These are phyloP conservation scores for Glaucomys volans DNA, from an alignment of 2,113 vertebrate genomes.

Conservation along the genomic window DNA sequence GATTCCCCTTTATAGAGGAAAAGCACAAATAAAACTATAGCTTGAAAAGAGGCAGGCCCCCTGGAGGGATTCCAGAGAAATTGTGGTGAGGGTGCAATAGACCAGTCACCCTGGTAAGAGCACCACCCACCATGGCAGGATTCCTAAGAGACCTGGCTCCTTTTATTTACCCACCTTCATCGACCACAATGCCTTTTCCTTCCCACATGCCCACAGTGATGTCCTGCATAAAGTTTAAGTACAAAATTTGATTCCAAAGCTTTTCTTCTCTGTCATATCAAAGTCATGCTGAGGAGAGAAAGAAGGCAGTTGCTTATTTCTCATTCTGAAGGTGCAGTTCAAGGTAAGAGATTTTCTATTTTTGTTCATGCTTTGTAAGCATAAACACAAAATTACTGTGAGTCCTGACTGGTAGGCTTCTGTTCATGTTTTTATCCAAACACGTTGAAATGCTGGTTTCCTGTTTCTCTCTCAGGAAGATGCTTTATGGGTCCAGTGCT, in stretches of 20 bases:
- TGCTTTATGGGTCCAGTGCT: background rate
- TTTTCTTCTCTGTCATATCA: conserved; percentile 1
- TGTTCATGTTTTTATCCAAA: conserved; percentile 53
- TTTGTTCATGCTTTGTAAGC: conserved; percentile 58
- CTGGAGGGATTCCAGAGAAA: background rate
- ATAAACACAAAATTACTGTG: conserved; percentile 55
- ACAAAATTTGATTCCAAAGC: conserved; percentile 28
- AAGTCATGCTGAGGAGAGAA: background rate
- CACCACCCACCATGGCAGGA: background rate
- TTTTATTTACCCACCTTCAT: background rate
- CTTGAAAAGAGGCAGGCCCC: background rate
- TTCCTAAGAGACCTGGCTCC: background rate
- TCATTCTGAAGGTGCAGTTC: conserved; percentile 64
- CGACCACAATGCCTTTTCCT: background rate
- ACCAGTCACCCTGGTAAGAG: background rate
- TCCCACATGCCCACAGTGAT: background rate
- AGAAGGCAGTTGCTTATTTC: background rate
- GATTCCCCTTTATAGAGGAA: background rate
- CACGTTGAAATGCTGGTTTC: background rate
- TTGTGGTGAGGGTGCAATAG: background rate
- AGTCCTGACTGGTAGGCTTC: conserved; percentile 27
- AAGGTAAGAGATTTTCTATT: conserved; percentile 62
- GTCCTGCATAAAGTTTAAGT: background rate
- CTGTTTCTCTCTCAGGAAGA: conserved; percentile 36
- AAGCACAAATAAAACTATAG: background rate